phyloP scores from a whole-genome alignment of 2,888 invertebrate genomes.

The Dryadula phaetusa region DNA sequence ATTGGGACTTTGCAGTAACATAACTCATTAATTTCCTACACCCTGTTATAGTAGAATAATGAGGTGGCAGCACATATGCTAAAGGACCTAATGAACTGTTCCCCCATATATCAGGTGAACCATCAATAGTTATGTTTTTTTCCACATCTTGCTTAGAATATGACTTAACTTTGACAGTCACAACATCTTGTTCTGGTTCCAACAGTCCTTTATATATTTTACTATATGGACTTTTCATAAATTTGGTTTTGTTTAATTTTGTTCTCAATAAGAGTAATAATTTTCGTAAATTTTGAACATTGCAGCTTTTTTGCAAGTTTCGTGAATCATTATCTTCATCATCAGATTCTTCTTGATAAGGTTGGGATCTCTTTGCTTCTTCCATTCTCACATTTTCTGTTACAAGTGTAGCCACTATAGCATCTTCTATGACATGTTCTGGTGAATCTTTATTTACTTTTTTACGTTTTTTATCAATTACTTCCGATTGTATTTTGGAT shows the following conservation, averaged over 20 bases:
- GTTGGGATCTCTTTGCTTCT: conserved; percentile 42
- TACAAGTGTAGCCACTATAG: conserved; percentile 58
- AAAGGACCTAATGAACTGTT: conserved; percentile 45
- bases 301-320: conserved; percentile 37
- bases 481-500: conserved; percentile 60
- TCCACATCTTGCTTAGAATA: conserved; percentile 60
- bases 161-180: conserved; percentile 58
- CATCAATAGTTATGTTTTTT: conserved; percentile 44
- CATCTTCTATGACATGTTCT: conserved; percentile 63
- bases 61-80: conserved; percentile 65
- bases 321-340: conserved; percentile 2
- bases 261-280: conserved; percentile 62
- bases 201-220: conserved; percentile 55
- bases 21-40: conserved; percentile 62
- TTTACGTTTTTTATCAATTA: conserved; percentile 52
- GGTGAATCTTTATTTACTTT: conserved; percentile 56
- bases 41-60: conserved; percentile 66
- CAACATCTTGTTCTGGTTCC: conserved; percentile 45
- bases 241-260: conserved; percentile 55
- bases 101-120: conserved; percentile 65
- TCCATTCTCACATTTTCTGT: conserved; percentile 56
- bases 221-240: conserved; percentile 51
- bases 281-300: conserved; percentile 60
- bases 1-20: conserved; percentile 44
- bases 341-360: conserved; percentile 37